Evolutionary conservation across 2,888 invertebrate genomes (phyloP), one percentile per base, ranked within the genome.

Genomic region (Eumerus sabulonum): DNA sequence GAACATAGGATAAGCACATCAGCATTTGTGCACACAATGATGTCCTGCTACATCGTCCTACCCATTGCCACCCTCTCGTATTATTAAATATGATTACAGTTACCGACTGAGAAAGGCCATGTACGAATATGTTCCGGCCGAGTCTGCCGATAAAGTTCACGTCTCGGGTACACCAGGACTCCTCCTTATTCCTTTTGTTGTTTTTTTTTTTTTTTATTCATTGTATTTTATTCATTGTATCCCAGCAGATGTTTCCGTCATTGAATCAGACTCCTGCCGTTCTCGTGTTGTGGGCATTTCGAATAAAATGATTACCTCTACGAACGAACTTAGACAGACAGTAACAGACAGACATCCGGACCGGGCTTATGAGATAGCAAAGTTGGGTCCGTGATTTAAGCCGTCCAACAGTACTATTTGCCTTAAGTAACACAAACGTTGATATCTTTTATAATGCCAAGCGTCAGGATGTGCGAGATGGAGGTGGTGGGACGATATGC

Each of bases 241-340:
- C 16, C 1, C 47, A 36, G 17, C 59, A 59, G 45, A 59, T 59
- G 59, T 36, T 59, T 59, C 47, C 59, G 59, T 35, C 47, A n/a
- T 17, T 18, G 35, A 16, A 57, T 57, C 45, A 27, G 14, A 9
- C 36, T 57, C 35, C 27, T 27, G 27, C 27, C 3, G 27, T 7
- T 27, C 27, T 2, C 42, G 12, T 47, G 16, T 45, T 17, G 64
- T 53, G 72, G 48, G 42, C 35, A 47, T 72, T 64, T 66, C 42
- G 42, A 66, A 54, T 47, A 73, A 73, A 66, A 40, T 53, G 66
- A 59, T 72, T 59, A 64, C 14, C 16, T 53, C 16, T 38, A 16
- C 50, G n/a, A 38, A 38, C 38, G 17, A 38, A 38, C 38, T 53
- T 38, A 9, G 38, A n/a, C 53, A 7, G n/a, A n/a, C n/a, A n/a